A percentile compares a stretch with the other conserved stretches of the same genome.
Evolutionary conservation across 2,797 vertebrate genomes (phyloP).

Genomic region (Peromyscus melanophrys): DNA sequence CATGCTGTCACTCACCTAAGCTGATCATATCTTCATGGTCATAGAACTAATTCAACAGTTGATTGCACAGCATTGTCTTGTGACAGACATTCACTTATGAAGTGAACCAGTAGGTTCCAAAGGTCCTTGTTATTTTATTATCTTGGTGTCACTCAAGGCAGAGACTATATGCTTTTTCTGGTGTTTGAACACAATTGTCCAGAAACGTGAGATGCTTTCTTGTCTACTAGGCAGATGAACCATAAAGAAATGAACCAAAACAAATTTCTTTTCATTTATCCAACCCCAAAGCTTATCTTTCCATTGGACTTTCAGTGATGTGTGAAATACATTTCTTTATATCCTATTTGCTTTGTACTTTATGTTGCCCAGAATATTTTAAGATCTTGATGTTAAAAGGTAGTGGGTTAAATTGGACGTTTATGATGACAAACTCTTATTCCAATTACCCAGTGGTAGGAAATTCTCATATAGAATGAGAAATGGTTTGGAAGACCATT

Average conservation of each 20-base stretch:
- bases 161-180: background rate
- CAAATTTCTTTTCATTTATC: background rate
- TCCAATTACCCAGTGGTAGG: background rate
- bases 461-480: background rate
- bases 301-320: slow-evolving; percentile 4
- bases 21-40: background rate
- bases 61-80: background rate
- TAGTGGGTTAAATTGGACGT: background rate
- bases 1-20: background rate
- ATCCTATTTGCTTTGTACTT: slow-evolving; percentile 1
- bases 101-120: background rate
- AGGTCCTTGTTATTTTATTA: background rate
- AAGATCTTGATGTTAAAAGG: background rate
- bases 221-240: background rate
- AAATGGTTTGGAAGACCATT: background rate
- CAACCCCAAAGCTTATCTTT: background rate
- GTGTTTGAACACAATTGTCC: background rate
- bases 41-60: background rate
- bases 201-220: background rate
- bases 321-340: slow-evolving; percentile 2
- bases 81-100: background rate
- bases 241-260: slow-evolving; percentile 31
- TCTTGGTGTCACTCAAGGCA: background rate
- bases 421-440: background rate
- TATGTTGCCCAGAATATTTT: background rate